A percentile compares a stretch with the other conserved stretches of the same genome.
Evolutionary conservation across 2,888 invertebrate genomes (phyloP).

Genomic region (Dromius quadrimaculatus): DNA sequence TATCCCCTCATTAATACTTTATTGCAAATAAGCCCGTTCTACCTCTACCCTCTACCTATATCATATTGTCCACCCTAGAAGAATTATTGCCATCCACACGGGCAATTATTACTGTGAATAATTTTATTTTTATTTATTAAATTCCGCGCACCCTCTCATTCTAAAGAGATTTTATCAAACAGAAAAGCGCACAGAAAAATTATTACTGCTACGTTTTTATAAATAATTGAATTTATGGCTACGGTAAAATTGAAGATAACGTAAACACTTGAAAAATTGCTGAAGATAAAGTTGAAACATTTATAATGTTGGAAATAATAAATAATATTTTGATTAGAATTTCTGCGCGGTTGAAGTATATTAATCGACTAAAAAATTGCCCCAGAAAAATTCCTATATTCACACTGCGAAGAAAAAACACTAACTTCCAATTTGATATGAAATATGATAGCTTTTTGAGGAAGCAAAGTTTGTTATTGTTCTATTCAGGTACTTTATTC

Average conservation of each 20-base stretch:
- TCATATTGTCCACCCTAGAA: constrained; percentile 34
- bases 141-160: constrained; percentile 41
- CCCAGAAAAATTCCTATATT: neutral
- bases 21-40: constrained; percentile 17
- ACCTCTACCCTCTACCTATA: too few relatives aligned
- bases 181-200: constrained; percentile 44
- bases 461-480: too few relatives aligned
- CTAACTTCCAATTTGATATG: neutral
- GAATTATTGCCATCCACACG: constrained; percentile 39
- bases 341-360: constrained; percentile 41
- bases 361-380: constrained; percentile 35
- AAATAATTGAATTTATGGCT: constrained; percentile 49
- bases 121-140: constrained; percentile 49
- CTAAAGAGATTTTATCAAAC: constrained; percentile 44
- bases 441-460: neutral
- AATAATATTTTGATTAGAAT: constrained; percentile 42
- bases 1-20: constrained; percentile 23
- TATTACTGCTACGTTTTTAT: constrained; percentile 44
- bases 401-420: neutral
- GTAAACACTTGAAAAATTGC: constrained; percentile 46
- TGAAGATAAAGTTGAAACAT: constrained; percentile 46
- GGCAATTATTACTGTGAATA: constrained; percentile 48
- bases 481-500: too few relatives aligned
- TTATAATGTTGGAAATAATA: constrained; percentile 46
- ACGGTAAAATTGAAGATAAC: constrained; percentile 49